Conservation (phyloP, 2,113 vertebrate species). For the Chelonoidis abingdonii region DNA sequence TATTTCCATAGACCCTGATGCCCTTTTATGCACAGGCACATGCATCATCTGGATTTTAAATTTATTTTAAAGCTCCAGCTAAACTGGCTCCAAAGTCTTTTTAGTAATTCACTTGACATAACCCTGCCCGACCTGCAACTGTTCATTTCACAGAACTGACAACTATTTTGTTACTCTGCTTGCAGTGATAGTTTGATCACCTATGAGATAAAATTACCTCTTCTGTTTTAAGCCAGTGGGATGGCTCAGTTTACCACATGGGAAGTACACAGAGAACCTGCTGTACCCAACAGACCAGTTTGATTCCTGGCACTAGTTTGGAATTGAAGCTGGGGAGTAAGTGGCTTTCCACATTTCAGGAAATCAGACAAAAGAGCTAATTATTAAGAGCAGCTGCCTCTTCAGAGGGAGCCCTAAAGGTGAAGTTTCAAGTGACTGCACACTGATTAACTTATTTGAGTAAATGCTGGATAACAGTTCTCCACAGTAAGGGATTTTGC, state of each 20-base stretch:
- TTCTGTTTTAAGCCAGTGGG: neutral
- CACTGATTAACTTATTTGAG: neutral
- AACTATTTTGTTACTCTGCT: neutral
- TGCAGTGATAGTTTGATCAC: neutral
- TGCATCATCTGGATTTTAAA: neutral
- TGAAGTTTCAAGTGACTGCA: conserved; percentile 44
- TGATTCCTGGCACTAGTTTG: neutral
- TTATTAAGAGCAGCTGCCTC: conserved; percentile 20
- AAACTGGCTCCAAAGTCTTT: neutral
- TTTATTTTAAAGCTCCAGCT: neutral
- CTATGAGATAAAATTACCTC: neutral
- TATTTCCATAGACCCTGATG: neutral
- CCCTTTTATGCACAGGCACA: neutral
- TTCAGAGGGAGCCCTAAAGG: conserved; percentile 23
- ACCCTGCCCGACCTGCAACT: neutral
- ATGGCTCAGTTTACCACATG: neutral
- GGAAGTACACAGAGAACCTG: neutral
- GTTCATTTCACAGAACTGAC: neutral
- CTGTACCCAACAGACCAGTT: neutral
- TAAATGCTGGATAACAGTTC: conserved; percentile 25
- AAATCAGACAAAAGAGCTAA: conserved; percentile 54
- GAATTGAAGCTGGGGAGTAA: neutral
- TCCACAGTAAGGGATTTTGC: conserved; percentile 19
- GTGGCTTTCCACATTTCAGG: conserved; percentile 23
- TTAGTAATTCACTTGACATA: neutral